Base-by-base conservation (phyloP, 2,797 vertebrate genomes). In the Sebastes glaucus region DNA sequence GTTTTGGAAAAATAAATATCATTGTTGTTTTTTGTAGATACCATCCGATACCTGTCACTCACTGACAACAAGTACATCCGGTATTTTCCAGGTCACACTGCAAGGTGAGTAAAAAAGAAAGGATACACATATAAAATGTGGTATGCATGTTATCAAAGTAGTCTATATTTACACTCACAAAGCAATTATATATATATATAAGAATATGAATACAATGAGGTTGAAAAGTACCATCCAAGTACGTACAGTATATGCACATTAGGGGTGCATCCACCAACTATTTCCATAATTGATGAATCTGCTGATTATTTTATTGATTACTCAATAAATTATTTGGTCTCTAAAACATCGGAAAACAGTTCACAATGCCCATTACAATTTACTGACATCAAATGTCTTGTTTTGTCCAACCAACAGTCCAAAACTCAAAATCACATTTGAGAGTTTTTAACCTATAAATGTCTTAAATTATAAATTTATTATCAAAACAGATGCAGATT, bases 31-130 rank as follows among this genome's bases (percentile, higher is more conserved):
- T 16, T 16, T 78, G 27, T 91, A 99, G 98, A 98, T 94, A 98
- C 98, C 69, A 98, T 99, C 85, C 94, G 98, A 68, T 98, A 97
- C 88, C 94, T 99, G 81, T 99, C 97, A 2, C 95, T 99, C 25
- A 96, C 96, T 32, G 97, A 98, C 95, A 97, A 98, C 94, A 97
- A 98, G 89, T 99, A 97, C 76, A 98, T 99, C 84, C 95, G 97
- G 30, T 99, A 98, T 89, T 99, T 98, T 85, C 97, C 96, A 0
- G 98, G 98, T 52, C 98, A 99, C 87, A 97, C 93, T 71, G 97
- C 97, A 83, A 97, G 97, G 97, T 98, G 90, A 96, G 96, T 52
- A n/a, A 27, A 55, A 71, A 38, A 57, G 8, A 4, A 49, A 30
- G 6, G 57, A n/a, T 13, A 63, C 1, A 52, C 3, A 23, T 72